A percentile compares a stretch with the other conserved stretches of the same genome.
These are phyloP conservation scores for Meiosimyza decipiens DNA, from an alignment of 2,888 invertebrate genomes.

Conservation along the genomic window DNA sequence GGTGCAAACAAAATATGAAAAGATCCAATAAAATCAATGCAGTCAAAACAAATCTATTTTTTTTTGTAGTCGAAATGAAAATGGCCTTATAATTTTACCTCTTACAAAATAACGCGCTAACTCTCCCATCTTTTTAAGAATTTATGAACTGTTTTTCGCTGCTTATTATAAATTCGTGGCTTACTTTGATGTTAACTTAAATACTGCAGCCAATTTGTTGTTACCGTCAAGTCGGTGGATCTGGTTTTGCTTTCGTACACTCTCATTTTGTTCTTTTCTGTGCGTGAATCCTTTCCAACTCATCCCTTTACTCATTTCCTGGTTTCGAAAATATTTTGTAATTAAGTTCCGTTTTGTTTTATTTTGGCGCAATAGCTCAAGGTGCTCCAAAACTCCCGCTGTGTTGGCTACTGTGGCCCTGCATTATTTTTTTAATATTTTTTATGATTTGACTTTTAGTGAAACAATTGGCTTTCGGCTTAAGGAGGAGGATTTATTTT, in stretches of 20 bases:
- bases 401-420: not conserved
- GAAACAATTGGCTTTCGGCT: slow-evolving; percentile 9
- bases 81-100: slow-evolving; percentile 8
- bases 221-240: not conserved
- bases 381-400: not conserved
- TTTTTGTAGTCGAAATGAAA: slow-evolving; percentile 30
- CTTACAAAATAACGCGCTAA: not conserved
- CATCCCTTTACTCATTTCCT: slow-evolving; percentile 22
- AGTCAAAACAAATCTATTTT: not conserved
- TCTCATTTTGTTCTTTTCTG: not conserved
- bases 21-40: too few relatives aligned
- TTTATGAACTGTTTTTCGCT: not conserved
- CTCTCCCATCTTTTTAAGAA: too few relatives aligned
- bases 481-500: slow-evolving; percentile 18
- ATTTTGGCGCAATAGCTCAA: slow-evolving; percentile 13
- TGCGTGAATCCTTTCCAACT: slow-evolving; percentile 6
- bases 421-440: not conserved
- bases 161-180: slow-evolving; percentile 18
- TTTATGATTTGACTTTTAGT: not conserved
- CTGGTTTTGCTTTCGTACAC: too few relatives aligned
- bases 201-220: not conserved
- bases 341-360: slow-evolving; percentile 34
- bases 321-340: slow-evolving; percentile 31
- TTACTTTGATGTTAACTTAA: slow-evolving; percentile 5
- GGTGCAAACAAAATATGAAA: too few relatives aligned